Evolutionary conservation across 2,888 invertebrate species (phyloP), one percentile per base, ranked within the genome.

Genomic region (Andrena chrysosceles): DNA sequence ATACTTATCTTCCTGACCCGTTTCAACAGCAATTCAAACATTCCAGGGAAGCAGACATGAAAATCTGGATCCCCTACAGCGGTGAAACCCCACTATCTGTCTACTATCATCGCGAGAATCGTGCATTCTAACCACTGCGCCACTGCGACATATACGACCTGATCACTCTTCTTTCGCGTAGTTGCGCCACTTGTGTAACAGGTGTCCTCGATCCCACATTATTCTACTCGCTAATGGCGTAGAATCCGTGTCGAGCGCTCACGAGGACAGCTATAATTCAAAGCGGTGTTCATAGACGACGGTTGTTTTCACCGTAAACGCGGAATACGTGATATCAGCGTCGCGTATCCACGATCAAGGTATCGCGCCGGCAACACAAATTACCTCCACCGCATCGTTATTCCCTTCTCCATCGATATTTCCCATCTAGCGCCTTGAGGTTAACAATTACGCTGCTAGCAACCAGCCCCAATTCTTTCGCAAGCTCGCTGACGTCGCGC

Each of bases 191-290:
- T 35, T 59, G 69, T 31, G 80, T 66, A 81, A 79, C 80, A 80
- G 70, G 70, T 80, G 79, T 52, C 42, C 42, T 1, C 13, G 52
- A 26, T 80, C 64, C 71, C 79, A 79, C 52, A 66, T 79, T 70
- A 70, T 79, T 79, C 70, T 70, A 54, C 23, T 59, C 49, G 56
- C 59, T 66, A 80, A 66, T 70, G 59, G 35, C 23, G 70, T 80
- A 80, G 79, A 79, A 80, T 66, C 70, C 52, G 29, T 79, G 79
- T 59, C 70, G 49, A 49, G 62, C 64, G 31, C 52, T 64, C 31
- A 13, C 29, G n/a, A 52, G 49, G 48, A 52, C 80, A 66, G 52
- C 52, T 70, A 70, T 79, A 70, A 66, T 80, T 66, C 64, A 66
- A 79, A 80, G 23, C 31, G 64, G 10, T n/a, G 26, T 59, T 59